A percentile compares a stretch with the other conserved stretches of the same genome.
Conservation (phyloP, 2,888 invertebrate species). For the Campoplex capitator region DNA sequence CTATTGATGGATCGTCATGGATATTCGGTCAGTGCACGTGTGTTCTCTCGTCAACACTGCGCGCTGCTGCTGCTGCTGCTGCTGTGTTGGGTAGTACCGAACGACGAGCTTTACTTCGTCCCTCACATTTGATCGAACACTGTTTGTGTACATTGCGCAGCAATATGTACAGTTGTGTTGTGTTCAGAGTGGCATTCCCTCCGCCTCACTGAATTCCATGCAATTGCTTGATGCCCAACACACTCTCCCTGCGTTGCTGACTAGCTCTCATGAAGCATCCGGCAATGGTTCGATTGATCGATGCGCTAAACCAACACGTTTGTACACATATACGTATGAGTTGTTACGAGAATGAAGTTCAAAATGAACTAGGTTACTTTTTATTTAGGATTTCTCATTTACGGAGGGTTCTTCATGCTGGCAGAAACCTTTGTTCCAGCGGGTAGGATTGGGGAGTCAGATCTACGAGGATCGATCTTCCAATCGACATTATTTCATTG, state of each 20-base stretch:
- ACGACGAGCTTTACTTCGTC: conserved; percentile 51
- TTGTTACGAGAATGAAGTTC: conserved; percentile 3
- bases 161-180: conserved; percentile 13
- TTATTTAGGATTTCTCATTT: conserved; percentile 23
- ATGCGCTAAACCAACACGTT: conserved; percentile 10
- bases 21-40: conserved; percentile 59
- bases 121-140: conserved; percentile 46
- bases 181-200: conserved; percentile 54
- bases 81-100: conserved; percentile 40
- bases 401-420: background rate
- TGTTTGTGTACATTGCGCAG: conserved; percentile 4
- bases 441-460: background rate
- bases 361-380: conserved; percentile 42
- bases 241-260: conserved; percentile 42
- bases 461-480: background rate
- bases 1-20: conserved; percentile 68
- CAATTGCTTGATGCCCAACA: conserved; percentile 49
- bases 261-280: conserved; percentile 61
- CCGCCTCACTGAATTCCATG: conserved; percentile 69
- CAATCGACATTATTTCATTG: background rate
- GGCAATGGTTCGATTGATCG: conserved; percentile 46
- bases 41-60: conserved; percentile 41
- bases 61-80: background rate
- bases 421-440: background rate
- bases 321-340: background rate